phyloP scores from a whole-genome alignment of 2,797 vertebrate species.

The Oreortyx pictus region DNA sequence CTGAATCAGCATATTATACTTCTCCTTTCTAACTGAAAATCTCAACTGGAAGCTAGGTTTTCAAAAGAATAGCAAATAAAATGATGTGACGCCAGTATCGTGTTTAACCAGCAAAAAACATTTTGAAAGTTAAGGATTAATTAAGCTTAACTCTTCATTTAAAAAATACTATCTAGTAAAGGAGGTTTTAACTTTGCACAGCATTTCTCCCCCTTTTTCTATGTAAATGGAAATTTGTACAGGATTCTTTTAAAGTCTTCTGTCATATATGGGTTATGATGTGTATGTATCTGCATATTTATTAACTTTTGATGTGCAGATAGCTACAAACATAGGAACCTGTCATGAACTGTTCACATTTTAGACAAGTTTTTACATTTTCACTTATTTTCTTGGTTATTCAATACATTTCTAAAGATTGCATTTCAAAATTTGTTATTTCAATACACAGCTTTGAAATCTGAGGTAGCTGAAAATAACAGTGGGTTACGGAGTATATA shows the following conservation, averaged over 20 bases:
- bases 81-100: not conserved
- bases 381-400: not conserved
- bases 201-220: not conserved
- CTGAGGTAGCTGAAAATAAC: not conserved
- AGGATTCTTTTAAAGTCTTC: not conserved
- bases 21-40: not conserved
- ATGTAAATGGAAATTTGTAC: accelerated
- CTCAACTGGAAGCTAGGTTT: not conserved
- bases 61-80: not conserved
- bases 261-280: not conserved
- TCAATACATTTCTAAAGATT: not conserved
- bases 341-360: not conserved
- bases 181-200: not conserved
- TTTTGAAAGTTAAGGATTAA: not conserved
- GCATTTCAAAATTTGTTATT: not conserved
- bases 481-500: not conserved
- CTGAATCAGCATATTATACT: not conserved
- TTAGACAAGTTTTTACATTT: not conserved
- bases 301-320: not conserved
- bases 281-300: not conserved
- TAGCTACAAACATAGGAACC: not conserved
- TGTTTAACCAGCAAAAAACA: not conserved
- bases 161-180: not conserved
- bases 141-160: not conserved
- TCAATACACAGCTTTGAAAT: not conserved